Percentiles rank a stretch among this genome's conserved stretches.
These are phyloP conservation scores for Syncerus caffer DNA, from an alignment of 2,797 vertebrate genomes.

Conservation along the genomic window DNA sequence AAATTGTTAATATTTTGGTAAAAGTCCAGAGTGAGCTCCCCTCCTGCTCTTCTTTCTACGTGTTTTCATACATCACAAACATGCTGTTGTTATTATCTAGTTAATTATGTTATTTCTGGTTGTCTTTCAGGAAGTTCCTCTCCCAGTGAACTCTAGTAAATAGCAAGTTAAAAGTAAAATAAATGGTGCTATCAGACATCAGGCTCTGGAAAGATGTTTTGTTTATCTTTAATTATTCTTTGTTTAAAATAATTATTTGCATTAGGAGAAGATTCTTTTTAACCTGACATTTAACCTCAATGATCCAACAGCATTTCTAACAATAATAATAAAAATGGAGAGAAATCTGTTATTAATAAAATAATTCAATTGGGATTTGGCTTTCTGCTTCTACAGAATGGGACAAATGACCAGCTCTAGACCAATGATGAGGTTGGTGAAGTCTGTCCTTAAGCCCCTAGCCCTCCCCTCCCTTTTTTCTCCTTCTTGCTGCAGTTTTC, in stretches of 20 bases:
- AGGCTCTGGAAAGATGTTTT: not conserved
- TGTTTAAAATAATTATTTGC: constrained; percentile 27
- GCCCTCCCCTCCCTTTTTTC: not conserved
- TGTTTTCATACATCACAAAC: constrained; percentile 53
- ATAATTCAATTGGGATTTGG: not conserved
- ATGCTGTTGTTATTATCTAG: constrained; percentile 56
- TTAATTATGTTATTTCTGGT: constrained; percentile 58
- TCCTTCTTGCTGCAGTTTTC: not conserved
- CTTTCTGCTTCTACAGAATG: constrained; percentile 28
- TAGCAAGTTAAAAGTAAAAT: constrained; percentile 47
- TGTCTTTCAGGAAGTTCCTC: constrained; percentile 17
- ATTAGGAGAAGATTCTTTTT: constrained; percentile 15
- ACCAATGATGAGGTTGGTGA: not conserved
- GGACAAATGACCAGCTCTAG: not conserved
- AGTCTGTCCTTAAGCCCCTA: not conserved
- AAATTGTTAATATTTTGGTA: constrained; percentile 62
- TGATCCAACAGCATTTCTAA: not conserved
- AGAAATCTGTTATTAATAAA: constrained; percentile 49
- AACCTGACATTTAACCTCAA: not conserved
- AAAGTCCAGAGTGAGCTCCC: constrained; percentile 37
- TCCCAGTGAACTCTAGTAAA: constrained; percentile 25
- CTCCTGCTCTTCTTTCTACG: constrained; percentile 31
- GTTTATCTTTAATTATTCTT: constrained; percentile 28
- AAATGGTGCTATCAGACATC: not conserved
- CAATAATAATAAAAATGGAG: not conserved